These are phyloP conservation scores for Drosophila neotestacea DNA, from an alignment of 2,888 invertebrate species.

Conservation along the genomic window DNA sequence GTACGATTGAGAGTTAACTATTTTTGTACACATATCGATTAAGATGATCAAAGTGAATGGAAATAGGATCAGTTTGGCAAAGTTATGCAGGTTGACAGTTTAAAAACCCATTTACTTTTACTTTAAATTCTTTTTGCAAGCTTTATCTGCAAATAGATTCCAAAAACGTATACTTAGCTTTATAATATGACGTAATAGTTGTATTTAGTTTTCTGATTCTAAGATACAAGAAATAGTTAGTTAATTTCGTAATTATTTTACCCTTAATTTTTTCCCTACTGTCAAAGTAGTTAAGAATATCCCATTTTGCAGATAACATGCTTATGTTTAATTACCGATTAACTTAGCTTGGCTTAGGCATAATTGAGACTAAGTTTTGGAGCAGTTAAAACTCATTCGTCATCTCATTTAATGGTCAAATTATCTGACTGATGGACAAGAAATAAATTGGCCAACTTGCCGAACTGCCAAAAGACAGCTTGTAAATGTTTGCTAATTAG, in stretches of 20 bases:
- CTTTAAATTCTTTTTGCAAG: too few relatives aligned
- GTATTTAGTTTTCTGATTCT: background rate
- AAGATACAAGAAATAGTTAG: background rate
- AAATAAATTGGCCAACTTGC: slow-evolving; percentile 41
- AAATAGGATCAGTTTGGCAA: too few relatives aligned
- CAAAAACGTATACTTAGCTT: too few relatives aligned
- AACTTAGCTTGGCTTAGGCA: background rate
- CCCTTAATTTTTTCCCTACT: background rate
- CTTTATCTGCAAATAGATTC: too few relatives aligned
- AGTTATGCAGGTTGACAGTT: too few relatives aligned
- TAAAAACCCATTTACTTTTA: too few relatives aligned
- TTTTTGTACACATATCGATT: too few relatives aligned
- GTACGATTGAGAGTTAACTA: too few relatives aligned
- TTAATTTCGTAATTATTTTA: background rate
- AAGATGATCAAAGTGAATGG: too few relatives aligned
- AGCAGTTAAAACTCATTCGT: slow-evolving; percentile 2
- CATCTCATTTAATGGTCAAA: slow-evolving; percentile 23
- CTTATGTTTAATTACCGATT: background rate
- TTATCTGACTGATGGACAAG: slow-evolving; percentile 38
- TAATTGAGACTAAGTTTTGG: background rate
- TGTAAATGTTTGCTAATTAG: slow-evolving; percentile 54
- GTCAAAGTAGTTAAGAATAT: background rate
- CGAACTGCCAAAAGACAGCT: slow-evolving; percentile 5
- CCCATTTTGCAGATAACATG: background rate
- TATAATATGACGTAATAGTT: too few relatives aligned